Evolutionary conservation across 2,113 vertebrate species (phyloP).

Genomic region (Gulo gulo): DNA sequence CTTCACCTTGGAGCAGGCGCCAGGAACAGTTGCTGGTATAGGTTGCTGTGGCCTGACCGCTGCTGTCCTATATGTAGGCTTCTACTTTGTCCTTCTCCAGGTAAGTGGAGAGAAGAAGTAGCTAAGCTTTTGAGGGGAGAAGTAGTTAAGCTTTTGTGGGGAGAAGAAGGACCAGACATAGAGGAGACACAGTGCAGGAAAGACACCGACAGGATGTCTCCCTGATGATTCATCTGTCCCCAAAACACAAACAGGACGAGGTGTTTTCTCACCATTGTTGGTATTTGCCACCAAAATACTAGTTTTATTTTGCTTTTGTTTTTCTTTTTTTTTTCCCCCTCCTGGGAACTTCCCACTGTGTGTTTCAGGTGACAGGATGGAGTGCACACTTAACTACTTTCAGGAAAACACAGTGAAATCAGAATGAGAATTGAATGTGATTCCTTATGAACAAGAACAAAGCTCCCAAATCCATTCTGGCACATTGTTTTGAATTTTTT

Average conservation of each 20-base stretch:
- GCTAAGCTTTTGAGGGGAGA: not conserved
- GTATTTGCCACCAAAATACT: slow-evolving; percentile 7
- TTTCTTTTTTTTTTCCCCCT: slow-evolving; percentile 19
- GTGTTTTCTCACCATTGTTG: not conserved
- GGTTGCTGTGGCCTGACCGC: not conserved
- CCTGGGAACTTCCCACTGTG: not conserved
- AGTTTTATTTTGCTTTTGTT: slow-evolving; percentile 35
- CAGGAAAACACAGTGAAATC: slow-evolving; percentile 42
- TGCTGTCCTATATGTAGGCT: not conserved
- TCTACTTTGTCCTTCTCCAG: not conserved
- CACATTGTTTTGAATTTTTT: not conserved
- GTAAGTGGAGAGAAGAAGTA: not conserved
- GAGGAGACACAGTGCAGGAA: not conserved
- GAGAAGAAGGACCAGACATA: not conserved
- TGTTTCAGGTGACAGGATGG: not conserved
- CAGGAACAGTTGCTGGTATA: not conserved
- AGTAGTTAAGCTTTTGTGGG: not conserved
- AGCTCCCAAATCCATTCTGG: not conserved
- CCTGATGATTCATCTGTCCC: not conserved
- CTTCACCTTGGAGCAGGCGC: not conserved
- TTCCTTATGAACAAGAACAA: slow-evolving; percentile 18
- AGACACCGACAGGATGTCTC: not conserved
- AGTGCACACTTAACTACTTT: not conserved
- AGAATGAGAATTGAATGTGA: slow-evolving; percentile 42
- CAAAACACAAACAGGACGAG: not conserved